Percentiles rank a stretch among this genome's conserved stretches.
Conservation (phyloP, 2,113 vertebrate genomes). For the Aplodontia rufa region DNA sequence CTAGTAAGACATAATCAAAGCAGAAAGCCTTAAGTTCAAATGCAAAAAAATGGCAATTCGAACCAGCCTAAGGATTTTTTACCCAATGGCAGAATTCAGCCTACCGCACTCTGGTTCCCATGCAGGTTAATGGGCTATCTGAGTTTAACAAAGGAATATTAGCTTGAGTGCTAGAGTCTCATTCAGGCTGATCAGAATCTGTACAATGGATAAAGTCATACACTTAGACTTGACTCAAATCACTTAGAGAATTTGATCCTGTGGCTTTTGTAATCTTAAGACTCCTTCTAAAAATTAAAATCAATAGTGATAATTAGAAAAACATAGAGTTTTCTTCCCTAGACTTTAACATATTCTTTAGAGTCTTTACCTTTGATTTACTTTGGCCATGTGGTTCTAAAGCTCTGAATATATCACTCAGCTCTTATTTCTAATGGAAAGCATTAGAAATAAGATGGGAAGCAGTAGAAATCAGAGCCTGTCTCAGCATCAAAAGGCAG, state of each 20-base stretch:
- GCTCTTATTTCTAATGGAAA: slow-evolving; percentile 33
- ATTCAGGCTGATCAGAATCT: background rate
- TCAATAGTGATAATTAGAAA: slow-evolving; percentile 60
- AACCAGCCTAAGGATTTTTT: background rate
- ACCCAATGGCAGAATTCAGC: background rate
- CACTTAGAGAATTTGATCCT: background rate
- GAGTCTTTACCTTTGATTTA: slow-evolving; percentile 60
- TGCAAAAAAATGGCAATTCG: background rate
- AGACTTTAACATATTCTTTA: slow-evolving; percentile 53
- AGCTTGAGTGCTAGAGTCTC: background rate
- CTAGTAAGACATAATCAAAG: background rate
- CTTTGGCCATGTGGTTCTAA: slow-evolving; percentile 3
- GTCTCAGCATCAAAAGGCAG: background rate
- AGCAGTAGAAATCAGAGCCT: background rate
- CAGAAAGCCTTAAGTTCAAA: background rate
- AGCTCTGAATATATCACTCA: slow-evolving; percentile 32
- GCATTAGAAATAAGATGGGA: background rate
- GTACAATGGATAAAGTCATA: background rate
- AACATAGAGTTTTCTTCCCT: slow-evolving; percentile 60
- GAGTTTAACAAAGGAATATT: background rate
- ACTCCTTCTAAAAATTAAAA: slow-evolving; percentile 43
- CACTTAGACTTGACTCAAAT: background rate
- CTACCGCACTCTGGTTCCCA: background rate
- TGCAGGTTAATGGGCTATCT: background rate
- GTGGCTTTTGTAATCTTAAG: slow-evolving; percentile 43